These are phyloP conservation scores for Dinothrombium tinctorium DNA, from an alignment of 1,140 invertebrate species.

Conservation along the genomic window DNA sequence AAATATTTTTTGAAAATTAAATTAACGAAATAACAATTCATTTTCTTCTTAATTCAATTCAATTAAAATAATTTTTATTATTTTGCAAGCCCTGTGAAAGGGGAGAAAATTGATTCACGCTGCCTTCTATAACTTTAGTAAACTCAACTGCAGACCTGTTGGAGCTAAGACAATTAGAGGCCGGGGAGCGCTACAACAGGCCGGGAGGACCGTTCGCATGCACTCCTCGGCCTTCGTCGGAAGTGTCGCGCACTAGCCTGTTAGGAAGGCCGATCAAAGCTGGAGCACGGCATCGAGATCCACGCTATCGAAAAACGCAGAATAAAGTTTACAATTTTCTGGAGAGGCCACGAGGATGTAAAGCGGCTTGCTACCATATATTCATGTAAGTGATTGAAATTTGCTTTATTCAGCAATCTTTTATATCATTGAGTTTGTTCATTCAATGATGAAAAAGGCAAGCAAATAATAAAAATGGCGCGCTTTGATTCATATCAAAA, in stretches of 20 bases:
- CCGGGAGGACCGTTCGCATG: constrained; percentile 8
- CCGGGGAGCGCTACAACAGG: constrained; percentile 13
- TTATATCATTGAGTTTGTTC: too few relatives aligned
- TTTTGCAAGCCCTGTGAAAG: too few relatives aligned
- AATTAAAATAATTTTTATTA: too few relatives aligned
- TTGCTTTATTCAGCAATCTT: too few relatives aligned
- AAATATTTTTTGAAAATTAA: too few relatives aligned
- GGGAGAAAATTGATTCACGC: too few relatives aligned
- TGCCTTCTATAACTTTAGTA: neutral
- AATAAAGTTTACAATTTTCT: constrained; percentile 78
- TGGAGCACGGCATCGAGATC: constrained; percentile 32
- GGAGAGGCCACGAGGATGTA: constrained; percentile 60
- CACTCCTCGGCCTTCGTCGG: constrained; percentile 12
- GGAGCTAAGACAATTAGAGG: constrained; percentile 13
- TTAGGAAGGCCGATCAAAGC: constrained; percentile 70
- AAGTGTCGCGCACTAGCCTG: constrained; percentile 47
- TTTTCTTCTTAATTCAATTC: too few relatives aligned
- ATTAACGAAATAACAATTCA: too few relatives aligned
- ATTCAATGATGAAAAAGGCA: too few relatives aligned
- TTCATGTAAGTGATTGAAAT: constrained; percentile 85
- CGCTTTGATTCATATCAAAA: too few relatives aligned
- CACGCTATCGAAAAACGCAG: constrained; percentile 57
- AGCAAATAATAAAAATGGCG: too few relatives aligned
- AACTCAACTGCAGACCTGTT: neutral
- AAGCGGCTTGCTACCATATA: constrained; percentile 66